A percentile compares a stretch with the other conserved stretches of the same genome.
phyloP scores from a whole-genome alignment of 2,797 vertebrate genomes.

The Prionace glauca region DNA sequence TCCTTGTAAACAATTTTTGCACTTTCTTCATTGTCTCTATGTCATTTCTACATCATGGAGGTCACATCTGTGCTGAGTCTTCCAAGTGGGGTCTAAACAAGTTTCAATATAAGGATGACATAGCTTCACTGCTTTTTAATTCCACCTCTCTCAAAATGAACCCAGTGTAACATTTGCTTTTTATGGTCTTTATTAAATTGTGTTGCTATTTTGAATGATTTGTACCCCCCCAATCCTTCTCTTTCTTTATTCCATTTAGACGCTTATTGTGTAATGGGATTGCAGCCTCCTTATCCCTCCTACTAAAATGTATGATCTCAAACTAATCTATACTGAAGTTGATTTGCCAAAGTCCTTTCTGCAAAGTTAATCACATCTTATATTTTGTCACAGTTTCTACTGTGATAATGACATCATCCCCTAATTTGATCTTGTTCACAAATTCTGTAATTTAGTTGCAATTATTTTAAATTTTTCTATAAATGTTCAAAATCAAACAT shows the following conservation, averaged over 20 bases:
- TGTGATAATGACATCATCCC: not conserved
- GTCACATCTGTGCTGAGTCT: not conserved
- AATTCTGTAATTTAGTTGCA: not conserved
- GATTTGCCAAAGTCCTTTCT: not conserved
- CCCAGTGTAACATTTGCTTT: not conserved
- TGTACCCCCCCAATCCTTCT: not conserved
- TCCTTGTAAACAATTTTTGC: not conserved
- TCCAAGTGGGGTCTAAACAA: not conserved
- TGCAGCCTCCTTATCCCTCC: not conserved
- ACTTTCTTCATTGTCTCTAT: not conserved
- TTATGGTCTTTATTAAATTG: not conserved
- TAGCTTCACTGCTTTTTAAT: not conserved
- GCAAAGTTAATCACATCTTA: not conserved
- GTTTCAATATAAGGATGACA: not conserved
- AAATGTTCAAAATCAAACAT: not conserved
- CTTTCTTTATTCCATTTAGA: not conserved
- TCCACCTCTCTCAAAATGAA: not conserved
- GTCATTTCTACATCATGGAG: not conserved
- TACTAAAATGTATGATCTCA: not conserved
- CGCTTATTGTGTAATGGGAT: not conserved
- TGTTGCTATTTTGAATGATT: not conserved
- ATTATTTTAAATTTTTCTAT: not conserved
- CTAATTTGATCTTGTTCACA: not conserved
- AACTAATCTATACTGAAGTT: not conserved
- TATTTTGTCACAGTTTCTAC: not conserved